Evolutionary conservation across 2,797 vertebrate genomes (phyloP).

Genomic region (Myotis planiceps): DNA sequence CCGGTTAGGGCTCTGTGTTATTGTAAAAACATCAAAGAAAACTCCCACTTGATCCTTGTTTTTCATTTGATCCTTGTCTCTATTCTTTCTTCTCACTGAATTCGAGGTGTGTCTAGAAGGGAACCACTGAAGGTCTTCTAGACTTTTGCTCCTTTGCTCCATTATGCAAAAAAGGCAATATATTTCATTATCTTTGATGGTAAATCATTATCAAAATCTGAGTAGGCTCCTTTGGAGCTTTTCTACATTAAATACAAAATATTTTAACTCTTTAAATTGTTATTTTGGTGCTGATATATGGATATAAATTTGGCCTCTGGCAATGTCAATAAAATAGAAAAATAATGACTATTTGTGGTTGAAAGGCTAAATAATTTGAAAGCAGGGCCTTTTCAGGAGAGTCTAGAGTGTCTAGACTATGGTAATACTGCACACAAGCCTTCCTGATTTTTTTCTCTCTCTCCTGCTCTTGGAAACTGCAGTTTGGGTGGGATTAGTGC

Average conservation of each 20-base stretch:
- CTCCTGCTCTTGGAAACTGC: neutral
- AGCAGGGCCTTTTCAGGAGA: neutral
- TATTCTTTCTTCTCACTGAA: neutral
- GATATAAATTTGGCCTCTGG: neutral
- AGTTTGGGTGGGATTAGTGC: neutral
- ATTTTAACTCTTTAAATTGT: neutral
- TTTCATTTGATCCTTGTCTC: neutral
- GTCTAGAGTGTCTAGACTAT: neutral
- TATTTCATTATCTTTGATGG: neutral
- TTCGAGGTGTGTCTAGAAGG: neutral
- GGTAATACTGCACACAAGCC: neutral
- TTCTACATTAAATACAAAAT: neutral
- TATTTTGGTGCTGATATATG: neutral
- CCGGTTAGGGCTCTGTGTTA: neutral
- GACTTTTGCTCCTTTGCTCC: neutral
- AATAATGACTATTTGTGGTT: slow-evolving; percentile 25
- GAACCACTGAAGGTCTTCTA: neutral
- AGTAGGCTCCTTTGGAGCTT: neutral
- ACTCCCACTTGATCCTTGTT: neutral
- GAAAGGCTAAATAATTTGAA: neutral
- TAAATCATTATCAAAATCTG: neutral
- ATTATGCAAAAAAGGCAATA: neutral
- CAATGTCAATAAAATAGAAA: neutral
- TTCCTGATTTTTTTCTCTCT: neutral
- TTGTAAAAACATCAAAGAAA: neutral